A percentile compares a stretch with the other conserved stretches of the same genome.
Conservation (phyloP, 1,140 invertebrate genomes). For the Drosophila simulans region DNA sequence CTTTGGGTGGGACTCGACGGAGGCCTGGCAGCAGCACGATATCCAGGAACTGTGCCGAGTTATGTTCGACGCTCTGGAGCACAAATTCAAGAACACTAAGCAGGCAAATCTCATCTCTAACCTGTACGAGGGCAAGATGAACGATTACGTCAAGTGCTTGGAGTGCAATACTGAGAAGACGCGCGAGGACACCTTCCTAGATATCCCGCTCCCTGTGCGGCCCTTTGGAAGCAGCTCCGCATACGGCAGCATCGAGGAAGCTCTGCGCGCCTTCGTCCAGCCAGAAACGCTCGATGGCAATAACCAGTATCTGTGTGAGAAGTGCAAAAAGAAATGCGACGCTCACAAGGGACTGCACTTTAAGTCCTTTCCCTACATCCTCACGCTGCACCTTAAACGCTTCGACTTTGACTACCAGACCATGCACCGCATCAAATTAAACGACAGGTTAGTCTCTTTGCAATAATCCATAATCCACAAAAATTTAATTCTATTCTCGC, state of each 20-base stretch:
- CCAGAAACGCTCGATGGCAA: conserved; percentile 94
- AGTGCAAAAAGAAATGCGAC: conserved; percentile 95
- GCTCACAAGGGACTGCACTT: conserved; percentile 97
- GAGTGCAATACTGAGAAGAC: conserved; percentile 94
- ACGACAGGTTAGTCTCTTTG: conserved; percentile 90
- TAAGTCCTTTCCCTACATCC: conserved; percentile 93
- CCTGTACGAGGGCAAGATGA: conserved; percentile 91
- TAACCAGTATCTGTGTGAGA: conserved; percentile 96
- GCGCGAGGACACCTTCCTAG: conserved; percentile 93
- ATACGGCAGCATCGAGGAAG: conserved; percentile 94
- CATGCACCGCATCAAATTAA: conserved; percentile 94
- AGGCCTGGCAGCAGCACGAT: conserved; percentile 97
- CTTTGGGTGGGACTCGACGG: conserved; percentile 96
- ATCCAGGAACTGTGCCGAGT: conserved; percentile 96
- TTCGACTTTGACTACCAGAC: conserved; percentile 96
- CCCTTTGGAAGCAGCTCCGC: conserved; percentile 92
- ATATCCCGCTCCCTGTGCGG: conserved; percentile 94
- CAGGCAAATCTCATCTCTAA: conserved; percentile 93
- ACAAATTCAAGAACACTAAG: conserved; percentile 93
- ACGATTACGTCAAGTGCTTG: conserved; percentile 96
- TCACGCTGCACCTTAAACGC: conserved; percentile 95
- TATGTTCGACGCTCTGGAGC: conserved; percentile 96
- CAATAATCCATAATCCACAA: neutral
- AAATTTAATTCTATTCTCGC: neutral
- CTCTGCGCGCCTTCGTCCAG: conserved; percentile 93